Base-by-base conservation (phyloP, 2,888 invertebrate genomes). In the Agonopterix subpropinquella region DNA sequence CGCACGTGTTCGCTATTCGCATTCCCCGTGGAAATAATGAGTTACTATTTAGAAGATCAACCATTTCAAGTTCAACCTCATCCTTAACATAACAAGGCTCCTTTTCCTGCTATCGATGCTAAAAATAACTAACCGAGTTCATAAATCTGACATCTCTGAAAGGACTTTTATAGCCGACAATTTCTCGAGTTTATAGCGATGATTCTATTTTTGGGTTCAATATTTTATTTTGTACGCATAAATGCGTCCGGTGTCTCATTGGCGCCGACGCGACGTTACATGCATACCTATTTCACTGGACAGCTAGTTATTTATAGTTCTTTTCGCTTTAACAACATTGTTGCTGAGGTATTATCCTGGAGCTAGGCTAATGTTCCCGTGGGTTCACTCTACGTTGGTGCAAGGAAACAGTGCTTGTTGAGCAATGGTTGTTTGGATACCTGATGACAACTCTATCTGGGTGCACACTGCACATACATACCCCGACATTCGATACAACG, bases 1-100 rank as follows among this genome's bases (percentile, higher is more conserved):
- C 83, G 84, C 88, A 87, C 88, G 87, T 88, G 87, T 86, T 82
- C 79, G 62, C 70, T 65, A 74, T 82, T 81, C 80, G 75, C 79
- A 77, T 80, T 79, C 73, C 59, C 54, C 56, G 54, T 70, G 61
- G 63, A 71, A 73, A 72, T 72, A 70, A 71, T 69, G 58, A 70
- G 61, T 61, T 59, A 57, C 61, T 60, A 67, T 64, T 53, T 47
- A 54, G 50, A 49, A 45, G 53, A 63, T 59, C 61, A 61, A 67
- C 64, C 64, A 62, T 58, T 60, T 54, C 48, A 70, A 77, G 72
- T 68, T 60, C 63, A 68, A 72, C 69, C 64, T 57, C 64, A 66
- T 53, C 50, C 46, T 45, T 47, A 54, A 55, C 52, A 50, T 36
- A 50, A 64, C 56, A 80, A 63, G 68, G 73, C 64, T 54, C 63